phyloP scores from a whole-genome alignment of 2,113 vertebrate species.

The Prunella fulvescens region DNA sequence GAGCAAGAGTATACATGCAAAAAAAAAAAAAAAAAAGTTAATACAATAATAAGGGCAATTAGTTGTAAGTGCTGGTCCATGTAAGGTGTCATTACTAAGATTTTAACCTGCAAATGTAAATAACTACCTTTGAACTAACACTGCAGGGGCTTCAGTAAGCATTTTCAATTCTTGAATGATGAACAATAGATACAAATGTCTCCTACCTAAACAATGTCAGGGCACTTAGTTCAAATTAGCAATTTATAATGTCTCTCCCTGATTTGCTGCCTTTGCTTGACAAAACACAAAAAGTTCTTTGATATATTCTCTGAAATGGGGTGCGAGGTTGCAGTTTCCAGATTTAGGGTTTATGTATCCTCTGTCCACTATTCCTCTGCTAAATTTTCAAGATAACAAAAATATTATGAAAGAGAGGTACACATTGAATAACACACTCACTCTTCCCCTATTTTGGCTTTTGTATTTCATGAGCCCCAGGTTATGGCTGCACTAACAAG shows the following conservation, averaged over 20 bases:
- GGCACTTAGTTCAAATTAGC: not conserved
- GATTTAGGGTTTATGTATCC: not conserved
- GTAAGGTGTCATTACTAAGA: not conserved
- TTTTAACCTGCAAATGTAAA: not conserved
- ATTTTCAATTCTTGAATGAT: not conserved
- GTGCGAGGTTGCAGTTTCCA: not conserved
- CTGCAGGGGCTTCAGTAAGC: not conserved
- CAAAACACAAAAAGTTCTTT: not conserved
- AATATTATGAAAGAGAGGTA: not conserved
- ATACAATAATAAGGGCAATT: not conserved
- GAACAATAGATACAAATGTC: not conserved
- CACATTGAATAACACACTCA: accelerated
- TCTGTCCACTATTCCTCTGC: not conserved
- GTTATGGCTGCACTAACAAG: not conserved
- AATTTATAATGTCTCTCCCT: not conserved
- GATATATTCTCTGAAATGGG: not conserved
- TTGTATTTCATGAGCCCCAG: not conserved
- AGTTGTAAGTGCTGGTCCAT: not conserved
- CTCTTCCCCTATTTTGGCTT: not conserved
- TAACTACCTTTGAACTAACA: not conserved
- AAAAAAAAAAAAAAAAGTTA: not conserved
- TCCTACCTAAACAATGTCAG: not conserved
- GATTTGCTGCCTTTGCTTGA: not conserved
- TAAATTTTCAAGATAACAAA: not conserved
- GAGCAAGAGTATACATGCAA: not conserved